Evolutionary conservation across 2,113 vertebrate genomes (phyloP).

Genomic region (Cyrtonyx montezumae): DNA sequence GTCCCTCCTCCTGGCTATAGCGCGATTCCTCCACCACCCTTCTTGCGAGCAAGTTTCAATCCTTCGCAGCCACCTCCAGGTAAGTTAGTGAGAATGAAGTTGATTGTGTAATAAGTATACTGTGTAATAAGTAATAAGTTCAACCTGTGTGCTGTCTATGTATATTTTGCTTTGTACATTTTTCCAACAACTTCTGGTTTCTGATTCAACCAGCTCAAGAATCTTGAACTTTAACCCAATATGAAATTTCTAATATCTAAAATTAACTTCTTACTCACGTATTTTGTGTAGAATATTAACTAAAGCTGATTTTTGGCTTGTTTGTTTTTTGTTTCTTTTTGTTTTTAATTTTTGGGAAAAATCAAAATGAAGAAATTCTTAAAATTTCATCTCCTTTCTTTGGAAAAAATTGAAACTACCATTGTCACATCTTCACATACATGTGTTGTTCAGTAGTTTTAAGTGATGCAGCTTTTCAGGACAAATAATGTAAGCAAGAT

Average conservation of each 20-base stretch:
- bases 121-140: no score
- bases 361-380: not conserved
- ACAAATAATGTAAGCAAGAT: not conserved
- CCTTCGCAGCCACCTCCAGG: conserved; percentile 95
- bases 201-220: not conserved
- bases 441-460: not conserved
- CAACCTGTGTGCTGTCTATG: not conserved
- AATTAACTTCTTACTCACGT: not conserved
- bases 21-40: conserved; percentile 88
- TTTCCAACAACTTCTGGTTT: not conserved
- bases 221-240: not conserved
- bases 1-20: conserved; percentile 96
- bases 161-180: not conserved
- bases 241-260: not conserved
- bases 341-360: not conserved
- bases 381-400: not conserved
- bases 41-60: conserved; percentile 92
- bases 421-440: not conserved
- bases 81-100: conserved; percentile 58
- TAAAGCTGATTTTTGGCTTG: not conserved
- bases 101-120: not conserved
- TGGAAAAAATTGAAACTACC: not conserved
- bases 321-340: not conserved
- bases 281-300: not conserved
- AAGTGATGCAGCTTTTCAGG: not conserved